Evolutionary conservation across 2,888 invertebrate species (phyloP).

Genomic region (Gandaritis pyraliata): DNA sequence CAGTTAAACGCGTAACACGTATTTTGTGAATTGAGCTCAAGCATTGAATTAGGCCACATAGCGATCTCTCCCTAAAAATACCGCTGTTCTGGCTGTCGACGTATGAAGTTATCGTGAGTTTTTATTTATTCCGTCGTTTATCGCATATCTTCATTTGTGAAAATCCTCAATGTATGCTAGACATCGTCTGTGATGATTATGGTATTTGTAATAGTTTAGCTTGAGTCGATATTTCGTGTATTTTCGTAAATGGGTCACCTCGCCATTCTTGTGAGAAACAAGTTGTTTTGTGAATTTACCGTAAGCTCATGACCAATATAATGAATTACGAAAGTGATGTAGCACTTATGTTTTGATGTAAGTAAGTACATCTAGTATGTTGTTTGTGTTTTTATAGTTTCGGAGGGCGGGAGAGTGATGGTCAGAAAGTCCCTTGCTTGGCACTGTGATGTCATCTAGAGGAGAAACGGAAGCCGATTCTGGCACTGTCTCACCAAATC

Average conservation of each 20-base stretch:
- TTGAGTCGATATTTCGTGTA: conserved; percentile 80
- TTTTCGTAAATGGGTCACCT: conserved; percentile 84
- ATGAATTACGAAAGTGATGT: conserved; percentile 43
- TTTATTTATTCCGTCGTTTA: conserved; percentile 58
- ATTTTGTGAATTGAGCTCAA: conserved; percentile 84
- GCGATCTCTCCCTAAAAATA: conserved; percentile 85
- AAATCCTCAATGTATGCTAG: conserved; percentile 49
- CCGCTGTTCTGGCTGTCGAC: conserved; percentile 85
- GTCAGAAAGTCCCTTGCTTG: conserved; percentile 73
- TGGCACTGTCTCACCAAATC: conserved; percentile 81
- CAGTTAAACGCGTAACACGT: conserved; percentile 84
- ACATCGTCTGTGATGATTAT: conserved; percentile 59
- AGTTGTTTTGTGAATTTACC: conserved; percentile 66
- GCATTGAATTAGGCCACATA: conserved; percentile 85
- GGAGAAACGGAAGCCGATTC: conserved; percentile 84
- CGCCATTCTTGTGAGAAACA: conserved; percentile 78
- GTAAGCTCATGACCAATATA: conserved; percentile 46
- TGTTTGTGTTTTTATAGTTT: conserved; percentile 68
- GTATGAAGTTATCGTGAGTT: conserved; percentile 83
- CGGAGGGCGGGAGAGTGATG: conserved; percentile 81
- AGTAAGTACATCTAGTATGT: conserved; percentile 40
- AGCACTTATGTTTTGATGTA: conserved; percentile 40
- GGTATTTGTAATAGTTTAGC: conserved; percentile 66
- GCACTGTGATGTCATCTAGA: conserved; percentile 84
- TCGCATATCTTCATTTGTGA: conserved; percentile 43